These are phyloP conservation scores for Philereme vetulata DNA, from an alignment of 2,888 invertebrate genomes.

Conservation along the genomic window DNA sequence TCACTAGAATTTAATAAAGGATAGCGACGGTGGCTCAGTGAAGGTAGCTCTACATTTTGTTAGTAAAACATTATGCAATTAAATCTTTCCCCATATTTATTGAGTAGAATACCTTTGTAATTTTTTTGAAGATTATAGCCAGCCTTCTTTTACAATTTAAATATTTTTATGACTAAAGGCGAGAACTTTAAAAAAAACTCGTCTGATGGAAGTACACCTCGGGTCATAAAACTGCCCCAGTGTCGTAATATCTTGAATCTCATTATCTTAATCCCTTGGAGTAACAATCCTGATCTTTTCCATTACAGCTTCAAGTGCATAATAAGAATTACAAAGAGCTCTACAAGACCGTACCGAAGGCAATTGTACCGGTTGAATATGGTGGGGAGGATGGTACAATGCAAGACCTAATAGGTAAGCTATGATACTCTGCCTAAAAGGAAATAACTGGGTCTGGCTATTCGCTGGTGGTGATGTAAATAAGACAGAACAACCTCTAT, in stretches of 20 bases:
- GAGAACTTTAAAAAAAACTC: constrained; percentile 22
- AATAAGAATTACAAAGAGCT: constrained; percentile 72
- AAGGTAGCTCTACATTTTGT: too few relatives aligned
- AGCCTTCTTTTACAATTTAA: constrained; percentile 15
- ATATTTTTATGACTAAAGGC: constrained; percentile 21
- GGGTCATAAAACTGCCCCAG: constrained; percentile 21
- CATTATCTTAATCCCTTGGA: constrained; percentile 10
- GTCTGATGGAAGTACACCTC: constrained; percentile 21
- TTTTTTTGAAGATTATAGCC: constrained; percentile 7
- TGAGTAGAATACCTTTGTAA: neutral
- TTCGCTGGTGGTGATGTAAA: too few relatives aligned
- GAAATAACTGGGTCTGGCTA: too few relatives aligned
- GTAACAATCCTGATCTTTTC: constrained; percentile 22
- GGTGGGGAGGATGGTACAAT: constrained; percentile 81
- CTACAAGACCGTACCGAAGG: constrained; percentile 75
- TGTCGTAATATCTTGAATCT: constrained; percentile 23
- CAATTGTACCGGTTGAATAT: constrained; percentile 81
- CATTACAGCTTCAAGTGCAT: constrained; percentile 77
- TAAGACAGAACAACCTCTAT: too few relatives aligned
- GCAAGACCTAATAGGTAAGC: constrained; percentile 74
- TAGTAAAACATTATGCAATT: too few relatives aligned
- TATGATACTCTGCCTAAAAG: too few relatives aligned
- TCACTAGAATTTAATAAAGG: too few relatives aligned
- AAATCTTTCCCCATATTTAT: too few relatives aligned
- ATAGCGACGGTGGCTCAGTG: too few relatives aligned